phyloP scores from a whole-genome alignment of 2,797 vertebrate genomes.

The Acanthurus lineatus region DNA sequence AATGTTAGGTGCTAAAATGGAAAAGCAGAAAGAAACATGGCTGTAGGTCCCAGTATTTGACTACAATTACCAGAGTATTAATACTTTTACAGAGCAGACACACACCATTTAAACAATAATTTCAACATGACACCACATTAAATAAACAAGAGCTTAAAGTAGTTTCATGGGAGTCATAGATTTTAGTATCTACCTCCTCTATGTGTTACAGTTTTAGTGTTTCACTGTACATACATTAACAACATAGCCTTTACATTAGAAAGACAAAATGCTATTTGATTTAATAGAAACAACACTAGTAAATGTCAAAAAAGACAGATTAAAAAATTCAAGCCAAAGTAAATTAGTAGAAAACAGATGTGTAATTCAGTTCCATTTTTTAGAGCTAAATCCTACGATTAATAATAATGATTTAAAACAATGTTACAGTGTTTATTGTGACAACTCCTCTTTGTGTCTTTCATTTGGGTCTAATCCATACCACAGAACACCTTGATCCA shows the following conservation, averaged over 20 bases:
- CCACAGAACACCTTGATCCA: conserved; percentile 74
- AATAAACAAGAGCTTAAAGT: too few species aligned
- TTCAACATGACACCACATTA: too few species aligned
- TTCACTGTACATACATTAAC: not conserved
- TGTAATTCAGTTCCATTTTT: not conserved
- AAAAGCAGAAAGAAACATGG: too few species aligned
- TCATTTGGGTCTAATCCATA: conserved; percentile 80
- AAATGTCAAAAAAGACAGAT: not conserved
- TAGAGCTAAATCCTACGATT: not conserved
- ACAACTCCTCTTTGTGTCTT: conserved; percentile 59
- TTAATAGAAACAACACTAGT: not conserved
- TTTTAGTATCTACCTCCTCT: not conserved
- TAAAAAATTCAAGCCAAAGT: not conserved
- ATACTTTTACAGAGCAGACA: too few species aligned
- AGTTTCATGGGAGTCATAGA: not conserved
- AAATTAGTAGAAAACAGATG: conserved; percentile 2
- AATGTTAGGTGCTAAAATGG: too few species aligned
- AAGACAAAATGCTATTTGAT: not conserved
- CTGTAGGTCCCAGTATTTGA: too few species aligned
- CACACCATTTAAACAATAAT: too few species aligned
- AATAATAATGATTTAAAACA: not conserved
- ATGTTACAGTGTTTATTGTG: conserved; percentile 23
- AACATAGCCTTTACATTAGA: not conserved
- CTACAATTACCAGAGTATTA: too few species aligned
- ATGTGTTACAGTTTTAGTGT: not conserved